Base-by-base conservation (phyloP, 2,797 vertebrate species). In the Xiphorhynchus erythropygius region DNA sequence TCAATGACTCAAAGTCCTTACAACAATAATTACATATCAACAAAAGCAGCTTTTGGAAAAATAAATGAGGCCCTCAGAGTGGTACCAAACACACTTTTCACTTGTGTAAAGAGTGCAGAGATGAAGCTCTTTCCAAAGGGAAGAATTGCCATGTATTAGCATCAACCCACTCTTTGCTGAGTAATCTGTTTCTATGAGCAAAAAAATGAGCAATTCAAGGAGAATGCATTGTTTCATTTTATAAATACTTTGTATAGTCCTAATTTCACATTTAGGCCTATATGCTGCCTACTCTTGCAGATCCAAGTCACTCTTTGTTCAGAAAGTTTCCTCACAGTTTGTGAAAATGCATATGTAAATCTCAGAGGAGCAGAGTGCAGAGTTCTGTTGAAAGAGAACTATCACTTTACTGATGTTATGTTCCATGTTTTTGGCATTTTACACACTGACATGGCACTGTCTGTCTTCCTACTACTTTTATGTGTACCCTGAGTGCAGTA, bases 121-220 rank as follows among this genome's bases (percentile, higher is more conserved):
- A 79, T 0, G 62, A 89, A 89, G 62, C 35, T 78, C 47, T 79
- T 93, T 89, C 92, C 74, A 74, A 80, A 79, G 70, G 7, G 15
- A 94, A 82, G 62, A 90, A 94, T 96, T 94, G 73, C 62, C 73
- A 33, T 77, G 37, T 88, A 78, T 94, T 94, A 91, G 62, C 35
- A 89, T 90, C 70, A 70, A 23, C 88, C 84, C 52, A 93, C 80
- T 94, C 94, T 80, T 88, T 67, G 77, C 88, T 90, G 90, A 95
- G 56, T 89, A 84, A 90, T 95, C 85, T 59, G 35, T 84, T 93
- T 79, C 90, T 74, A 27, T 71, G 73, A 93, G 67, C 1, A 71
- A 80, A 87, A 74, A 84, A 19, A 53, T 13, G 14, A 33, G 55
- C 55, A 87, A 27, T 94, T 93, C 17, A 68, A 82, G 80, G 32